phyloP scores from a whole-genome alignment of 2,113 vertebrate genomes.

The Antigone vipio region DNA sequence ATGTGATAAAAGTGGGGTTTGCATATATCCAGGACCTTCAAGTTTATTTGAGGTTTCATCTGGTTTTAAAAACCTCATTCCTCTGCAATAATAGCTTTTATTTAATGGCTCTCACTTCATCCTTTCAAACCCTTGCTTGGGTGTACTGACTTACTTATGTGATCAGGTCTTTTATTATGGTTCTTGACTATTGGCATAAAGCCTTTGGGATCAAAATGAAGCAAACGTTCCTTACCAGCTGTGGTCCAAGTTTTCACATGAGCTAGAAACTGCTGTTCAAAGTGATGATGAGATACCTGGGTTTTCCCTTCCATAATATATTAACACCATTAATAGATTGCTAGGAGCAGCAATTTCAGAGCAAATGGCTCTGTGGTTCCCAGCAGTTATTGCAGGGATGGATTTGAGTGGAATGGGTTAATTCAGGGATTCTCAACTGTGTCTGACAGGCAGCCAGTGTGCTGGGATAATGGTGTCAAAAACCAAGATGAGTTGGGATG shows the following conservation, averaged over 20 bases:
- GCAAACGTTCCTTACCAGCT: not conserved
- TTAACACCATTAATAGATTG: not conserved
- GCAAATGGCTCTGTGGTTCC: not conserved
- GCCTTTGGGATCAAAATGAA: not conserved
- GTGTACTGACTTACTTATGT: not conserved
- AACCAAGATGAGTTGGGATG: not conserved
- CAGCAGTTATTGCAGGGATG: not conserved
- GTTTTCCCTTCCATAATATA: not conserved
- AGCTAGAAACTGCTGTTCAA: not conserved
- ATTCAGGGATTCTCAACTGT: not conserved
- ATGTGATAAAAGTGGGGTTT: not conserved
- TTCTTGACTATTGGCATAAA: not conserved
- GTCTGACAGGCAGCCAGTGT: not conserved
- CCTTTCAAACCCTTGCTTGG: not conserved
- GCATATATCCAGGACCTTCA: not conserved
- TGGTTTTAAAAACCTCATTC: not conserved
- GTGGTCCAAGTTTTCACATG: not conserved
- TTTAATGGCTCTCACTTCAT: not conserved
- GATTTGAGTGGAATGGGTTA: not conserved
- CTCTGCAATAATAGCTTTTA: not conserved
- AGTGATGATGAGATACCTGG: not conserved
- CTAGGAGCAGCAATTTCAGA: not conserved
- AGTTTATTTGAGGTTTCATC: not conserved
- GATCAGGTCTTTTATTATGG: not conserved
- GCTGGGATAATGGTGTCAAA: conserved; percentile 22